Percentiles rank a stretch among this genome's conserved stretches.
Conservation (phyloP, 2,113 vertebrate genomes). For the Natator depressus region DNA sequence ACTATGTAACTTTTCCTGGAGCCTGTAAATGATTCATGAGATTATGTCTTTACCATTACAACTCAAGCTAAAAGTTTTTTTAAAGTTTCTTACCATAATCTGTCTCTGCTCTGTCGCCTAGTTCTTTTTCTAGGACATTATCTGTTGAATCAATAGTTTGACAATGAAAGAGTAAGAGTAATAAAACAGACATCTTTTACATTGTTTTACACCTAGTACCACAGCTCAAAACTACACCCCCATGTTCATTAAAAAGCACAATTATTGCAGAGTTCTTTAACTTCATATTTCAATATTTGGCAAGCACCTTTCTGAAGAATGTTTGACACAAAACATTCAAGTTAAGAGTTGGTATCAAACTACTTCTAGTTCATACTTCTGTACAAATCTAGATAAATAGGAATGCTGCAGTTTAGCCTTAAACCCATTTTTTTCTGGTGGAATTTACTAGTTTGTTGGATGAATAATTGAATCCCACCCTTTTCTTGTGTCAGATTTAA, state of each 20-base stretch:
- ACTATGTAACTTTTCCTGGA: not conserved
- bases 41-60: not conserved
- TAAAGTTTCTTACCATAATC: slow-evolving; percentile 68
- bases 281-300: not conserved
- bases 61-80: not conserved
- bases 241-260: not conserved
- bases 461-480: not conserved
- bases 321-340: not conserved
- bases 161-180: slow-evolving; percentile 11
- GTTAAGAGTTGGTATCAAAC: not conserved
- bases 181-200: slow-evolving; percentile 24
- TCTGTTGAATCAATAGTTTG: slow-evolving; percentile 71
- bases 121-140: slow-evolving; percentile 75
- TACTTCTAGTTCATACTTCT: not conserved
- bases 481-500: not conserved
- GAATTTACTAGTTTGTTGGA: not conserved
- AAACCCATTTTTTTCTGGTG: not conserved
- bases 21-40: not conserved
- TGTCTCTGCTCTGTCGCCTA: slow-evolving; percentile 67
- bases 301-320: not conserved
- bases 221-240: not conserved
- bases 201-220: slow-evolving; percentile 27
- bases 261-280: not conserved
- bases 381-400: not conserved
- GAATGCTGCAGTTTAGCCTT: not conserved